Conservation (phyloP, 2,888 invertebrate genomes). For the Epinotia nisella region DNA sequence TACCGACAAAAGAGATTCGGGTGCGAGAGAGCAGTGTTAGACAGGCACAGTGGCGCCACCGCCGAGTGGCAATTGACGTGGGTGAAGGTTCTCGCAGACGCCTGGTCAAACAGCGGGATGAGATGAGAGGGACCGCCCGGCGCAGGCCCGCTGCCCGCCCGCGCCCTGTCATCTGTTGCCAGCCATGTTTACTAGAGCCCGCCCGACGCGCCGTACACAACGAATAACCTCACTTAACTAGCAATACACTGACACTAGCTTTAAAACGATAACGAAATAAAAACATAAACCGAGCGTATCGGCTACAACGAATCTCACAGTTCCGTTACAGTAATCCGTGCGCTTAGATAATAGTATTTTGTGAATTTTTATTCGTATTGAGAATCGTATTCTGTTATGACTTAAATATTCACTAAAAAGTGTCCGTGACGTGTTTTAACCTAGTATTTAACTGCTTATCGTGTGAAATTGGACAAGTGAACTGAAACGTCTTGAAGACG, state of each 20-base stretch:
- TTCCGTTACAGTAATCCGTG: constrained; percentile 31
- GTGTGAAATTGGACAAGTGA: constrained; percentile 50
- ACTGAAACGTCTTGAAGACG: constrained; percentile 42
- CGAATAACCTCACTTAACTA: constrained; percentile 78
- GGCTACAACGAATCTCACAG: constrained; percentile 69
- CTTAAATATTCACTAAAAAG: constrained; percentile 13
- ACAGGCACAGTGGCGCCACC: constrained; percentile 71
- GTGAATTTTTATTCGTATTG: constrained; percentile 24
- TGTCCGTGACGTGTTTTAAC: constrained; percentile 29
- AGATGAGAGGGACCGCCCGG: constrained; percentile 73
- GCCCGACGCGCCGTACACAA: constrained; percentile 80
- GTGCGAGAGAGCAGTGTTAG: constrained; percentile 57
- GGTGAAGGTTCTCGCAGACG: constrained; percentile 56
- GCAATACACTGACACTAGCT: constrained; percentile 59
- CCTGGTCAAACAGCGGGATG: constrained; percentile 64
- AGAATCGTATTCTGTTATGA: constrained; percentile 38
- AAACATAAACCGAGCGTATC: constrained; percentile 57
- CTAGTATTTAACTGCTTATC: constrained; percentile 31
- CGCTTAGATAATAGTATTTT: constrained; percentile 20
- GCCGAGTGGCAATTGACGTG: constrained; percentile 52
- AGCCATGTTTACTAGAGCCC: constrained; percentile 82
- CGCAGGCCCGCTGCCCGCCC: constrained; percentile 76
- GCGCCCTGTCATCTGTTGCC: constrained; percentile 83
- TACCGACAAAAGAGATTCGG: constrained; percentile 69
- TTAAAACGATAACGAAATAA: constrained; percentile 59